Percentiles rank a stretch among this genome's conserved stretches.
These are phyloP conservation scores for Apodemus sylvaticus DNA, from an alignment of 2,113 vertebrate species.

Conservation along the genomic window DNA sequence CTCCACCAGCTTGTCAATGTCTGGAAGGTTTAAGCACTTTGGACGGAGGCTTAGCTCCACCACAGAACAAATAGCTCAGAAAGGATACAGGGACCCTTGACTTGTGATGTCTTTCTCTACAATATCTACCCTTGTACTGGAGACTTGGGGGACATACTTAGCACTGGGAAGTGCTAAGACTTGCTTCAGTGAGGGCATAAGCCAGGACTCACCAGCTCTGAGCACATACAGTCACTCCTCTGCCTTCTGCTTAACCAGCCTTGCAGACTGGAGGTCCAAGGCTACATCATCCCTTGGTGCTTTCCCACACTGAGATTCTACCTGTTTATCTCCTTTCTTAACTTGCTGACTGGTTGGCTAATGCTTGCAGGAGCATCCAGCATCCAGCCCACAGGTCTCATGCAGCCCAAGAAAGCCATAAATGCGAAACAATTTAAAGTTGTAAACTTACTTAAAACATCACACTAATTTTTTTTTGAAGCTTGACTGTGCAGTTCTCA, in stretches of 20 bases:
- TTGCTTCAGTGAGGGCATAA: not conserved
- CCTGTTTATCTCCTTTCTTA: not conserved
- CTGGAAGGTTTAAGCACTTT: not conserved
- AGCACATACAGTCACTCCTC: accelerated
- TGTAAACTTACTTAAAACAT: not conserved
- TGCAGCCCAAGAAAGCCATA: not conserved
- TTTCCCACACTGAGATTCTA: not conserved
- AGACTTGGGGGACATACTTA: not conserved
- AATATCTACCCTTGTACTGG: not conserved
- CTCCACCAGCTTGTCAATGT: too few relatives aligned
- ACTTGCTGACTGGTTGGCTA: not conserved
- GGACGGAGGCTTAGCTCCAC: not conserved
- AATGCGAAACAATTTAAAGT: not conserved
- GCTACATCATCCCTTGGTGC: accelerated
- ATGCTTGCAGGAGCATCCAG: not conserved
- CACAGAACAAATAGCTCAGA: not conserved
- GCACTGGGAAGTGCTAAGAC: not conserved
- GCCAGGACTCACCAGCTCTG: not conserved
- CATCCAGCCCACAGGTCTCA: not conserved
- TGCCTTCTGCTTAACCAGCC: not conserved
- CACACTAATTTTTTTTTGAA: not conserved
- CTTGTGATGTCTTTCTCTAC: not conserved
- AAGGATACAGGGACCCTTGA: not conserved
- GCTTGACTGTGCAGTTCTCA: not conserved
- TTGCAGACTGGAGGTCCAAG: not conserved